These are phyloP conservation scores for Percopsis omiscomaycus DNA, from an alignment of 2,797 vertebrate genomes.

Conservation along the genomic window DNA sequence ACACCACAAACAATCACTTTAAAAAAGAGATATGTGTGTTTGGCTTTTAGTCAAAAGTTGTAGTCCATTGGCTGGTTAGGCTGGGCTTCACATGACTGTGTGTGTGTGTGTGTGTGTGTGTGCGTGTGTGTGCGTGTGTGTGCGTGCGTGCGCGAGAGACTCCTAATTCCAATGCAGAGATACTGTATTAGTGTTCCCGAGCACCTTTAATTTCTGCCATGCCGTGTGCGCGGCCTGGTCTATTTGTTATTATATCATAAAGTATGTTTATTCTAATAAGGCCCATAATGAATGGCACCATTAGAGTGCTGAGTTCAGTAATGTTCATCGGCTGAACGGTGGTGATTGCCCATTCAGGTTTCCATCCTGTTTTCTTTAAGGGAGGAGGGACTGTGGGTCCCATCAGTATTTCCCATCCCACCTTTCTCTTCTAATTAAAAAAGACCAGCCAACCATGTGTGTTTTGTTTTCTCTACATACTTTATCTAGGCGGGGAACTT, in stretches of 20 bases:
- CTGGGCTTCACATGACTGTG: not conserved
- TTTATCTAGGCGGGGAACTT: conserved; percentile 25
- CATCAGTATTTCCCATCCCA: conserved; percentile 44
- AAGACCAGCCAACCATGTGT: conserved; percentile 62
- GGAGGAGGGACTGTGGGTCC: conserved; percentile 35
- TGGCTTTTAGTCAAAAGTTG: too few species aligned
- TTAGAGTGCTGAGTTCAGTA: conserved; percentile 66
- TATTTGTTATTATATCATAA: conserved; percentile 72
- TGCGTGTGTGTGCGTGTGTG: conserved; percentile 30
- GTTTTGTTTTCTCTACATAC: conserved; percentile 41
- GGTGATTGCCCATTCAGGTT: conserved; percentile 71
- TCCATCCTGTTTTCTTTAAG: conserved; percentile 60
- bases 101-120: conserved; percentile 19
- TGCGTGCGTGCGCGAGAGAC: conserved; percentile 20
- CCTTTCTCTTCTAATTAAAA: conserved; percentile 66
- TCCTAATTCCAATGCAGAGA: conserved; percentile 13
- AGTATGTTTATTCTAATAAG: conserved; percentile 76
- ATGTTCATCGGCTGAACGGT: conserved; percentile 58
- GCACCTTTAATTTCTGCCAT: conserved; percentile 63
- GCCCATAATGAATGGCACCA: conserved; percentile 74
- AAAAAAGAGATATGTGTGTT: too few species aligned
- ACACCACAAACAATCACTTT: too few species aligned
- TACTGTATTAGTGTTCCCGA: conserved; percentile 50
- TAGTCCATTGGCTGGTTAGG: too few species aligned
- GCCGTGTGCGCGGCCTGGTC: conserved; percentile 50